Conservation (phyloP, 2,888 invertebrate species). For the Tenodera sinensis region DNA sequence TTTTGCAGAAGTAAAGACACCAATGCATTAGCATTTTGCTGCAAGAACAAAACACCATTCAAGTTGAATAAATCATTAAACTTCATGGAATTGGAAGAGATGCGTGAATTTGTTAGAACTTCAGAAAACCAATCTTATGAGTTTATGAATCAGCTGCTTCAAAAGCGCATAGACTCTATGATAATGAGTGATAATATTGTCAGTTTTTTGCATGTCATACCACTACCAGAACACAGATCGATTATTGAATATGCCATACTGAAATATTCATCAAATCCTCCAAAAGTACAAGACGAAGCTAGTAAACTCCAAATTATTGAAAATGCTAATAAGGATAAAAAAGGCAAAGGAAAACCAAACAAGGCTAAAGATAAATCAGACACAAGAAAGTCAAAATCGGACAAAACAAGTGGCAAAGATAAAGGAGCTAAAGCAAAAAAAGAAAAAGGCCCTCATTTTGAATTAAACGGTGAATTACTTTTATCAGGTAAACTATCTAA, state of each 20-base stretch:
- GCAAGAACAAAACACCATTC: background rate
- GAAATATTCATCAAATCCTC: background rate
- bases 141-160: background rate
- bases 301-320: background rate
- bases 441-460: background rate
- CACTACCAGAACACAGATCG: background rate
- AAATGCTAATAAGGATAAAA: background rate
- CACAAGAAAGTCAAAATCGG: background rate
- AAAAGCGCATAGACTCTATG: background rate
- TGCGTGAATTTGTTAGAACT: background rate
- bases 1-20: background rate
- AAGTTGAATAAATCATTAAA: background rate
- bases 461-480: background rate
- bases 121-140: background rate
- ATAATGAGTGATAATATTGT: background rate
- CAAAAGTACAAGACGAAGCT: background rate
- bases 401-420: background rate
- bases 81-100: background rate
- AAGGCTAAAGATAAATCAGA: background rate
- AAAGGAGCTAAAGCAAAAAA: background rate
- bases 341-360: background rate
- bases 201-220: background rate
- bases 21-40: background rate
- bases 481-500: background rate
- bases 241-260: background rate